Base-by-base conservation (phyloP, 2,797 vertebrate genomes). In the Telmatherina bonti region DNA sequence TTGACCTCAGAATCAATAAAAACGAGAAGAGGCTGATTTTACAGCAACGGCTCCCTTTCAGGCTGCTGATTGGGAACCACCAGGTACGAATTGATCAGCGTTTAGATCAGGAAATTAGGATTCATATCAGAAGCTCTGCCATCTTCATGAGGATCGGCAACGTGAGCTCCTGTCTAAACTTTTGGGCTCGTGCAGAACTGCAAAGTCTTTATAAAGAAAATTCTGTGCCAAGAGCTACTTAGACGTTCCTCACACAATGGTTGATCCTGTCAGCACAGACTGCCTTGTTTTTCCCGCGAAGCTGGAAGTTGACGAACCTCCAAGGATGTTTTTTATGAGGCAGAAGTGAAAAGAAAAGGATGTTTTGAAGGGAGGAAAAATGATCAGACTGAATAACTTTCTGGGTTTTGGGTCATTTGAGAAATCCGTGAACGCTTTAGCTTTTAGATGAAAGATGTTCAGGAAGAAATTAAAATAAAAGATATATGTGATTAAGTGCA, bases 271-370 rank as follows among this genome's bases (percentile, higher is more conserved):
- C 22, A 27, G 29, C 62, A 43, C 43, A 57, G 66, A 64, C 27
- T 26, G 3, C 5, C 7, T 20, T 7, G 43, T 8, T 18, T 74
- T 55, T 49, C 74, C 73, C 75, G 30, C 45, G 69, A 76, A 56
- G 52, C 38, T 65, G 47, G 67, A 85, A 76, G 76, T 78, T 83
- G 83, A 86, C 74, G 77, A 88, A 70, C 67, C 67, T 16, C 59
- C 82, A 91, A 89, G 86, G 88, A 51, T 80, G 57, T 63, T 83
- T 86, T 85, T 76, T n/a, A 33, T 63, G 3, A 1, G 5, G 51
- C 66, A 45, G 45, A 36, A 70, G 57, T 72, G 66, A 81, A 68
- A 60, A 83, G 43, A 83, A 82, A 89, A 70, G 52, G 18, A 61
- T 59, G 58, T 74, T 78, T 82, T 78, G 68, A 85, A 75, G 38